These are phyloP conservation scores for Abramis brama DNA, from an alignment of 2,113 vertebrate species.

Conservation along the genomic window DNA sequence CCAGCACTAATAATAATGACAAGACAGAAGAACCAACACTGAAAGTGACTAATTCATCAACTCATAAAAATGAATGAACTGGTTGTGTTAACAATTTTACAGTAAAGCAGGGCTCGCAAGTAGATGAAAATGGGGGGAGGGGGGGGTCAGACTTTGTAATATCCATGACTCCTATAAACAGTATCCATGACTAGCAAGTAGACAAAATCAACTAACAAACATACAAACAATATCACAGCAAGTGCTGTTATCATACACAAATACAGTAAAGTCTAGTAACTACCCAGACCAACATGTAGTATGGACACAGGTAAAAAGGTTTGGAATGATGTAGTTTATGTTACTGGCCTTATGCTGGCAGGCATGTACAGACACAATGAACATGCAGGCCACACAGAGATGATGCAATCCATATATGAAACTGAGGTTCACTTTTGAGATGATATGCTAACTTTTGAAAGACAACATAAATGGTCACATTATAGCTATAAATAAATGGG, in stretches of 20 bases:
- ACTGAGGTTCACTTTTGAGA: background rate
- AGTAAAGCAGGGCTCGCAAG: too few species aligned
- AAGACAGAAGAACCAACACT: background rate
- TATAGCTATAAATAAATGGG: background rate
- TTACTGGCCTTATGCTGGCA: background rate
- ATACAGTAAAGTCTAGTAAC: background rate
- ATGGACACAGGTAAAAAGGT: background rate
- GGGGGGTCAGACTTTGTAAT: too few species aligned
- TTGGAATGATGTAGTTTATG: conserved; percentile 1
- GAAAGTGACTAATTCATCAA: background rate
- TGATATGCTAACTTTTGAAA: background rate
- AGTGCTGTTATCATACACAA: background rate
- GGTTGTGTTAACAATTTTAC: too few species aligned
- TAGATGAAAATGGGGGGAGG: too few species aligned
- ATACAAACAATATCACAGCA: background rate
- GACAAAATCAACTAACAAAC: background rate
- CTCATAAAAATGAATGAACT: too few species aligned
- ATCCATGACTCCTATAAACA: too few species aligned
- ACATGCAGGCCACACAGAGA: background rate
- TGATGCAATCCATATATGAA: background rate
- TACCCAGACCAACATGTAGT: background rate
- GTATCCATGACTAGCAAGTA: too few species aligned
- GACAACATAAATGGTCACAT: background rate
- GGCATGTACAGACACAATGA: conserved; percentile 7
- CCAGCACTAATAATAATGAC: too few species aligned